Conservation (phyloP, 2,888 invertebrate genomes). For the Phrixothrix hirtus region DNA sequence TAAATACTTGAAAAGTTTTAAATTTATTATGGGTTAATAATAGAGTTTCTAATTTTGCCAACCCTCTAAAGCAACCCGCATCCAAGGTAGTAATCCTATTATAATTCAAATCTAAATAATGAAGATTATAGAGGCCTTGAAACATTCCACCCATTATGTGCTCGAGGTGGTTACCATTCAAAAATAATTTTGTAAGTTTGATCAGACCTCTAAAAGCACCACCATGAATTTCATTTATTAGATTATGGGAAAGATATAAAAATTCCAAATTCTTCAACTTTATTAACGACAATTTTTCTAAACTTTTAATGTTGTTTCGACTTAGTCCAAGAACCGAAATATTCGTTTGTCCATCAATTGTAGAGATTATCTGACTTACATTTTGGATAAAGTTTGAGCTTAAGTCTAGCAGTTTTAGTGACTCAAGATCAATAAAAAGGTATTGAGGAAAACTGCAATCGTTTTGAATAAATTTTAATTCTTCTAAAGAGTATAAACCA, state of each 20-base stretch:
- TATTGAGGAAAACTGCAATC: not conserved
- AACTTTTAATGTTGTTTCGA: constrained; percentile 6
- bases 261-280: constrained; percentile 6
- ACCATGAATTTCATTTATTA: not conserved
- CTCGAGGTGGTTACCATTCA: constrained; percentile 6
- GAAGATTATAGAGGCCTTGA: constrained; percentile 1
- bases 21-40: constrained; percentile 11
- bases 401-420: constrained; percentile 5
- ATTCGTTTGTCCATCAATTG: not conserved
- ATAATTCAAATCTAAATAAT: constrained; percentile 12
- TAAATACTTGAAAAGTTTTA: constrained; percentile 1
- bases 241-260: constrained; percentile 10
- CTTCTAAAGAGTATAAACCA: constrained; percentile 6
- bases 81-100: constrained; percentile 4
- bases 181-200: constrained; percentile 3
- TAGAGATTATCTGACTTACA: not conserved
- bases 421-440: constrained; percentile 2
- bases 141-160: not conserved
- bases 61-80: not conserved
- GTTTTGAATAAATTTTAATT: constrained; percentile 3
- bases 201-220: constrained; percentile 7
- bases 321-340: constrained; percentile 8
- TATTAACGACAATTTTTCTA: constrained; percentile 2
- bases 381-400: constrained; percentile 8
- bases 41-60: constrained; percentile 10